These are phyloP conservation scores for Melanaphis sacchari DNA, from an alignment of 1,140 invertebrate genomes.

Conservation along the genomic window DNA sequence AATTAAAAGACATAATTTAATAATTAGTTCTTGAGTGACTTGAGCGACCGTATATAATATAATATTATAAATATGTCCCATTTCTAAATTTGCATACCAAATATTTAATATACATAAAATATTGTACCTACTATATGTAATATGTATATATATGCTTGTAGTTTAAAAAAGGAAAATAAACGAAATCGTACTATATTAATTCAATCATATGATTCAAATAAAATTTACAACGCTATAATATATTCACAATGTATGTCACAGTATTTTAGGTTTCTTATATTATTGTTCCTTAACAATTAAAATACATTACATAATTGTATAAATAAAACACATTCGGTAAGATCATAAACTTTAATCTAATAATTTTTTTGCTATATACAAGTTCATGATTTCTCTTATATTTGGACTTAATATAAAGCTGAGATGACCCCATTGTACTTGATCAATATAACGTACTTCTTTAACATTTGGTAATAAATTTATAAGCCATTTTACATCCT, in stretches of 20 bases:
- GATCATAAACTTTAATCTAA: not conserved
- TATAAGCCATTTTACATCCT: not conserved
- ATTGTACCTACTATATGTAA: no score
- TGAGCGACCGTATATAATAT: no score
- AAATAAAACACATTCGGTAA: not conserved
- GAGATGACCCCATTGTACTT: not conserved
- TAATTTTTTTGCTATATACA: not conserved
- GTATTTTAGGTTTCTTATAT: not conserved
- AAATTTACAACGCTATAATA: not conserved
- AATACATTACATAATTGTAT: not conserved
- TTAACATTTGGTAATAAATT: not conserved
- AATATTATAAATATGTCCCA: no score
- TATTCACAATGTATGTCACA: not conserved
- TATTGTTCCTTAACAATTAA: not conserved
- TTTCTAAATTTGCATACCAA: no score
- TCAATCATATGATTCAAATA: not conserved
- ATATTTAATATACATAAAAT: no score
- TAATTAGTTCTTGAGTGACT: no score
- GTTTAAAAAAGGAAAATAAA: not conserved
- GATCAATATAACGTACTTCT: not conserved
- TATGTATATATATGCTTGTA: no score
- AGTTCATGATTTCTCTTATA: not conserved
- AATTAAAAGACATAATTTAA: not conserved
- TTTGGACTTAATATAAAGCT: not conserved
- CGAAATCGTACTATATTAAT: not conserved